Percentiles rank a stretch among this genome's conserved stretches.
These are phyloP conservation scores for Oscheius sp. DNA, from an alignment of 2,888 invertebrate species.

Conservation along the genomic window DNA sequence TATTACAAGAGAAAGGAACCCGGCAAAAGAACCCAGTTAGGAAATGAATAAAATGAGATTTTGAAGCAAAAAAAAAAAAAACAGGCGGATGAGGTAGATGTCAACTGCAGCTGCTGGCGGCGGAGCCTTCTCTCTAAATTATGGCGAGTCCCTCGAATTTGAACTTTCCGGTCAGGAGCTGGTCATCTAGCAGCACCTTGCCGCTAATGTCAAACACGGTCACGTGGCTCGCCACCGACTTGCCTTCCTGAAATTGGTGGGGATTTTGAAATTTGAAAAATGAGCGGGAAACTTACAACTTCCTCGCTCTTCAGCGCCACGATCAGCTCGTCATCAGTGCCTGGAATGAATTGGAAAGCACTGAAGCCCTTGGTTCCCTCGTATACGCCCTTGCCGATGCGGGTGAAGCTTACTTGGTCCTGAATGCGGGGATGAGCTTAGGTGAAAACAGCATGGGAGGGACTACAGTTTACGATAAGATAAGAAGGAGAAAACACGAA, in stretches of 20 bases:
- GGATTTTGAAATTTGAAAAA: too few species aligned
- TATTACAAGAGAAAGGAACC: neutral
- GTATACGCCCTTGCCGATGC: constrained; percentile 63
- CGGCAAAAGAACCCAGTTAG: constrained; percentile 5
- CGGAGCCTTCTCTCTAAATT: constrained; percentile 31
- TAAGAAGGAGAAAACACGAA: too few species aligned
- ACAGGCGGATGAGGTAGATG: neutral
- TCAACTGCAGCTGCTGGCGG: constrained; percentile 53
- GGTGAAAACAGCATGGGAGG: too few species aligned
- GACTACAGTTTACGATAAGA: too few species aligned
- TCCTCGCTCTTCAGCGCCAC: constrained; percentile 54
- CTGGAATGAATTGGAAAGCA: constrained; percentile 83
- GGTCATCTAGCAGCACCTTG: constrained; percentile 64
- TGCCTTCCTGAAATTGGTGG: constrained; percentile 44
- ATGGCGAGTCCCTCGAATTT: constrained; percentile 72
- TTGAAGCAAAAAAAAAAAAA: constrained; percentile 1
- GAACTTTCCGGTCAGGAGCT: constrained; percentile 62
- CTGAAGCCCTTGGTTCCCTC: constrained; percentile 87
- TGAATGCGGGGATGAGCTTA: constrained; percentile 74
- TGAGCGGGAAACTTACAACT: constrained; percentile 25
- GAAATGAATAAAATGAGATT: neutral
- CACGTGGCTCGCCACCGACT: constrained; percentile 66
- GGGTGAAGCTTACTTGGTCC: constrained; percentile 82
- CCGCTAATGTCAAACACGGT: constrained; percentile 66
- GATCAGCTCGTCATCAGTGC: constrained; percentile 42